These are phyloP conservation scores for Acronicta leporina DNA, from an alignment of 2,888 invertebrate genomes.

Conservation along the genomic window DNA sequence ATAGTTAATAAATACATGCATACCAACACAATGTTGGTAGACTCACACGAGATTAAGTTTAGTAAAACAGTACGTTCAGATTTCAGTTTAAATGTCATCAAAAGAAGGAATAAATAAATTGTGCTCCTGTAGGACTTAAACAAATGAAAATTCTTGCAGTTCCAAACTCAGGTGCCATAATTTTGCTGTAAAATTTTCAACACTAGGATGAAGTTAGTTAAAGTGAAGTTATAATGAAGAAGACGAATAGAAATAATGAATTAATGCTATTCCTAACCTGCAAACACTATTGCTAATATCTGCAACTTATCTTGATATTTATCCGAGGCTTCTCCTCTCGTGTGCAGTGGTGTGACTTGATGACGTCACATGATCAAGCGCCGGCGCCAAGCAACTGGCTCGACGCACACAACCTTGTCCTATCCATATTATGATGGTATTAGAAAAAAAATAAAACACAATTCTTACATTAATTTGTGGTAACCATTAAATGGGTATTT, in stretches of 20 bases:
- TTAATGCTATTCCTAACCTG: no score
- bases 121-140: background rate
- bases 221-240: no score
- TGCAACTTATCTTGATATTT: conserved; percentile 31
- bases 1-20: conserved; percentile 64
- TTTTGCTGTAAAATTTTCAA: no score
- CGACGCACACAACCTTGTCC: conserved; percentile 63
- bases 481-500: conserved; percentile 45
- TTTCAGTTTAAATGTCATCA: background rate
- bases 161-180: no score
- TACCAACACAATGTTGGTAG: conserved; percentile 45
- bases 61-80: background rate
- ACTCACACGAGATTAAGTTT: conserved; percentile 51
- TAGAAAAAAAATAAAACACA: conserved; percentile 61
- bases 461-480: conserved; percentile 35
- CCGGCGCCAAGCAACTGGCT: conserved; percentile 76
- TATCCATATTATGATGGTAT: conserved; percentile 55
- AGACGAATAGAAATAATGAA: no score
- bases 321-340: conserved; percentile 34
- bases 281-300: no score
- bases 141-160: no score
- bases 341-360: conserved; percentile 38
- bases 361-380: conserved; percentile 65
- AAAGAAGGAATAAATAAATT: background rate
- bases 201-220: no score